phyloP scores from a whole-genome alignment of 2,888 invertebrate genomes.

The Liopterus haemorrhoidalis region DNA sequence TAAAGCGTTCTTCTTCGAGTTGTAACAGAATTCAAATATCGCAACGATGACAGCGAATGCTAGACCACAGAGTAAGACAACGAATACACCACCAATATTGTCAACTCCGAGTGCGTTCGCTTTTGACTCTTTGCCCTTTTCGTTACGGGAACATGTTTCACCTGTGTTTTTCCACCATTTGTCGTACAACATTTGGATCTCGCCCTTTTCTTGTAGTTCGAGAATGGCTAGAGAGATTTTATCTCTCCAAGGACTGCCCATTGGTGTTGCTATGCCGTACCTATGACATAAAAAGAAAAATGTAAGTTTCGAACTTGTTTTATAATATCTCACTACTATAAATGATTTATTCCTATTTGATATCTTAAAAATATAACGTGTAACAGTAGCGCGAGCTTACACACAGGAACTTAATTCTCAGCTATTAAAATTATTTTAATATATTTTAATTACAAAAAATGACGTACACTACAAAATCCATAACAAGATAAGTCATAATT shows the following conservation, averaged over 20 bases:
- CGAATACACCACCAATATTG: conserved; percentile 92
- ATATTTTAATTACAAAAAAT: too few species aligned
- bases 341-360: too few species aligned
- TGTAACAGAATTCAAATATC: conserved; percentile 91
- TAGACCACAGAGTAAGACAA: conserved; percentile 88
- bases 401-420: too few species aligned
- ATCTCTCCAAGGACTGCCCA: conserved; percentile 95
- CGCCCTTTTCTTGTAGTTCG: conserved; percentile 91
- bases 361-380: conserved; percentile 8
- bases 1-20: conserved; percentile 81
- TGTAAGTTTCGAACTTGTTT: neutral
- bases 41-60: conserved; percentile 87
- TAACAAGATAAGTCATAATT: too few species aligned
- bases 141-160: conserved; percentile 81
- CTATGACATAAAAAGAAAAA: too few species aligned
- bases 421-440: too few species aligned
- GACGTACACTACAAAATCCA: too few species aligned
- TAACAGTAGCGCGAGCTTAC: neutral
- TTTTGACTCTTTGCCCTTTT: conserved; percentile 81
- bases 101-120: conserved; percentile 88
- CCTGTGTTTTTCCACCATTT: conserved; percentile 99
- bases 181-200: conserved; percentile 87
- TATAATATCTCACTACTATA: conserved; percentile 1
- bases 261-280: conserved; percentile 95
- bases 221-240: conserved; percentile 90